Evolutionary conservation across 2,797 vertebrate genomes (phyloP).

Genomic region (Acrocephalus scirpaceus): DNA sequence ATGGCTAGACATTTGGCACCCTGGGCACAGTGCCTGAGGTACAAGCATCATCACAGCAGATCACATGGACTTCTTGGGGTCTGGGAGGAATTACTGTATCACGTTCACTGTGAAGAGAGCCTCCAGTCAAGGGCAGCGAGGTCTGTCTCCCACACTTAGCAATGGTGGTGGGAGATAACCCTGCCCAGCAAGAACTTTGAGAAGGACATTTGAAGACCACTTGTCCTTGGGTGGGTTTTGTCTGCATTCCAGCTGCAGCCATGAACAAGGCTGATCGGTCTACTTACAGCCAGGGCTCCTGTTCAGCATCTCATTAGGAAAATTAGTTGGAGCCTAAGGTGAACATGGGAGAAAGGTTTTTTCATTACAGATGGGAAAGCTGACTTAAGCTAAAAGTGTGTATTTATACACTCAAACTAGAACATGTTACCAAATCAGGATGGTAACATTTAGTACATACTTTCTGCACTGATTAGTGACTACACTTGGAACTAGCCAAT

Average conservation of each 20-base stretch:
- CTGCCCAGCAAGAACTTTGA: not conserved
- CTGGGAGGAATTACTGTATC: not conserved
- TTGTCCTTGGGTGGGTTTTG: not conserved
- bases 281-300: not conserved
- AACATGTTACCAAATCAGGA: not conserved
- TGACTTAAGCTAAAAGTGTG: not conserved
- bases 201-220: not conserved
- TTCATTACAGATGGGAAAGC: not conserved
- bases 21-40: not conserved
- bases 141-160: not conserved
- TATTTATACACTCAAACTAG: not conserved
- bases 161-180: not conserved
- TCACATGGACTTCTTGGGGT: not conserved
- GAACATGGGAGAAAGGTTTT: not conserved
- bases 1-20: not conserved
- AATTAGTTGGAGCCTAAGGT: not conserved
- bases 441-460: not conserved
- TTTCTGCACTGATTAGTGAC: accelerated
- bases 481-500: not conserved
- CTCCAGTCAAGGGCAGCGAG: accelerated
- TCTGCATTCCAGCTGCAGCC: not conserved
- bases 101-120: accelerated
- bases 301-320: not conserved
- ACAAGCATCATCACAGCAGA: not conserved
- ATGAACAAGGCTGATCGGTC: not conserved